Percentiles rank a stretch among this genome's conserved stretches.
These are phyloP conservation scores for Conus ventricosus DNA, from an alignment of 1,140 invertebrate species.

Conservation along the genomic window DNA sequence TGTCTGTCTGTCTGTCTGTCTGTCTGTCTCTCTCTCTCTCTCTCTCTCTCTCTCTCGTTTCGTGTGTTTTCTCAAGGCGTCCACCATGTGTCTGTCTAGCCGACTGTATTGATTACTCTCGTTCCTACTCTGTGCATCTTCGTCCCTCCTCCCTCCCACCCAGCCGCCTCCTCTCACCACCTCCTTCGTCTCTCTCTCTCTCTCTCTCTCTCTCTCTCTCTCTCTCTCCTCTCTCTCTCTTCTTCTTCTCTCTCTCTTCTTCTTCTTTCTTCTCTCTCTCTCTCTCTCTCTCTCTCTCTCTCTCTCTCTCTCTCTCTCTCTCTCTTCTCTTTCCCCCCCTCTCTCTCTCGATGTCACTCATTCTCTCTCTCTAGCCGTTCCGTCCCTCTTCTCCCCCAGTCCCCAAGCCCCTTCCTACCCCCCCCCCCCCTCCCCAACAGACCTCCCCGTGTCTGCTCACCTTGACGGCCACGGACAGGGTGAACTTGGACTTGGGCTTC, in stretches of 20 bases:
- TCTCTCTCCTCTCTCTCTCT: too few species aligned
- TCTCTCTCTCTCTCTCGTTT: background rate
- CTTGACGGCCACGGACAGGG: conserved; percentile 48
- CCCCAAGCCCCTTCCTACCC: background rate
- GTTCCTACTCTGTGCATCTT: background rate
- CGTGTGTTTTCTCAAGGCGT: too few species aligned
- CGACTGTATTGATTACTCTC: background rate
- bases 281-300: background rate
- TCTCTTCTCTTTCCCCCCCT: background rate
- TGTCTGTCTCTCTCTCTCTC: background rate
- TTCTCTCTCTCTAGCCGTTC: background rate
- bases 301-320: background rate
- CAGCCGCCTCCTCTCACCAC: background rate
- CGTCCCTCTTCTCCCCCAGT: background rate
- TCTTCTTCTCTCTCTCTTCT: background rate
- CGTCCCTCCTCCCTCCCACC: background rate
- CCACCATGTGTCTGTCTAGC: too few species aligned
- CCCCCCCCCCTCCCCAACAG: background rate
- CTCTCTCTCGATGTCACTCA: background rate
- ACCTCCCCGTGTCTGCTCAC: conserved; percentile 3
- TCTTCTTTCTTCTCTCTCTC: background rate
- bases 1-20: too few species aligned
- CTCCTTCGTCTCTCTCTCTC: background rate
- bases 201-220: background rate
- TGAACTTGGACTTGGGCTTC: conserved; percentile 67